Evolutionary conservation across 1,140 invertebrate species (phyloP), one percentile per base, ranked within the genome.

Genomic region (Thalassaphorura encarpata): DNA sequence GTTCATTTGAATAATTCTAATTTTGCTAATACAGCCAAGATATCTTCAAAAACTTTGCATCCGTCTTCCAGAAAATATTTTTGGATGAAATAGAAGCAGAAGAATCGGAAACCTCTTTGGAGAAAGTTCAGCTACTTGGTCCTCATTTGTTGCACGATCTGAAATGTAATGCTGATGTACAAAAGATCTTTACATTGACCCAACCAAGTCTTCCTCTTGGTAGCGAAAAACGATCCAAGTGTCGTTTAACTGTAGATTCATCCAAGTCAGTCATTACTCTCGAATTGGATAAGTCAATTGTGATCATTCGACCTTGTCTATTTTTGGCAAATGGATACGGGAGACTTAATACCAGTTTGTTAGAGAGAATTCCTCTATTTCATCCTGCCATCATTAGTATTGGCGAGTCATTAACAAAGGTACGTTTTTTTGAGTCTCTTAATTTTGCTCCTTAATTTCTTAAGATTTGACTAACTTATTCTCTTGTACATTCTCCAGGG

Each of bases 81-180:
- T n/a, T n/a, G n/a, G n/a, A n/a, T n/a, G n/a, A n/a, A n/a, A n/a
- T n/a, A n/a, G n/a, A n/a, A n/a, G n/a, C n/a, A n/a, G n/a, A n/a
- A n/a, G n/a, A n/a, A n/a, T n/a, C n/a, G n/a, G n/a, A n/a, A n/a
- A n/a, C n/a, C n/a, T n/a, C n/a, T n/a, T n/a, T n/a, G n/a, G 24
- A 50, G 8, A 49, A 59, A 31, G 57, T 65, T 23, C 63, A 65
- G 50, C 43, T 62, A n/a, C 27, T 65, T n/a, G 57, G 60, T 6
- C 58, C 63, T n/a, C 63, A 65, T 31, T 31, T 65, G 0, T 51
- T 65, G 3, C 28, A 46, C 5, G 47, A 56, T n/a, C 13, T 65
- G 2, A 48, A 39, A 31, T 54, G 8, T 16, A 53, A 59, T 36
- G 0, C 16, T 2, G 57, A 60, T 16, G 49, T 65, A 1, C 11